These are phyloP conservation scores for Zootermopsis nevadensis DNA, from an alignment of 2,888 invertebrate genomes.

Conservation along the genomic window DNA sequence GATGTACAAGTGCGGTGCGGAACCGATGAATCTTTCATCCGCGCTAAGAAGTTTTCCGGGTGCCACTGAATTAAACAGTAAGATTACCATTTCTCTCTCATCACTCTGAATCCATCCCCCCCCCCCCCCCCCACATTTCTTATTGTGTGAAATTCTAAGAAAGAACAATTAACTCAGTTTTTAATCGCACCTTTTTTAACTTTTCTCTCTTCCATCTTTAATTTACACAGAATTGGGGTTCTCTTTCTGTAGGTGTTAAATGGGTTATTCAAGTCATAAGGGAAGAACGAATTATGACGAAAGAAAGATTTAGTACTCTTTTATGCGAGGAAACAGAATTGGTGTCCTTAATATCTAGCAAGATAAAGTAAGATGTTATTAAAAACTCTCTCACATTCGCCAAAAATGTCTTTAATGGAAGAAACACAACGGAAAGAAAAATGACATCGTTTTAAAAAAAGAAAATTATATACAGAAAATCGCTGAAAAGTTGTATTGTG, in stretches of 20 bases:
- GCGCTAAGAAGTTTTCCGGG: background rate
- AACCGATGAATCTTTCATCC: background rate
- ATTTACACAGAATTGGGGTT: background rate
- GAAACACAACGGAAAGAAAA: slow-evolving; percentile 20
- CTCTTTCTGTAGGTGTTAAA: slow-evolving; percentile 1
- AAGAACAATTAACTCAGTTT: background rate
- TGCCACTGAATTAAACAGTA: slow-evolving; percentile 3
- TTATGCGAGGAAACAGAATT: background rate
- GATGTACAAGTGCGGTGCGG: background rate
- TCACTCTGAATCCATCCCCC: background rate
- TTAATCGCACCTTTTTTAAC: background rate
- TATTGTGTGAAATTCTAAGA: background rate
- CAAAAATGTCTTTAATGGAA: slow-evolving; percentile 13
- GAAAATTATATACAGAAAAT: background rate
- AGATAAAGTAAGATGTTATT: background rate
- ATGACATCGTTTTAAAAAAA: slow-evolving; percentile 30
- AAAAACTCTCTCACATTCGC: slow-evolving; percentile 22
- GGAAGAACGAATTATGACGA: background rate
- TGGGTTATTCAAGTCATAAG: background rate
- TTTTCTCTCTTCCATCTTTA: background rate
- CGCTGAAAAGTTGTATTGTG: background rate
- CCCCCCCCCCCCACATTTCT: background rate
- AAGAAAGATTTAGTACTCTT: slow-evolving; percentile 18
- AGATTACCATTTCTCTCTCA: background rate
- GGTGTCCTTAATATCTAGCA: slow-evolving; percentile 9